Evolutionary conservation across 2,113 vertebrate genomes (phyloP).

Genomic region (Pontoporia blainvillei): DNA sequence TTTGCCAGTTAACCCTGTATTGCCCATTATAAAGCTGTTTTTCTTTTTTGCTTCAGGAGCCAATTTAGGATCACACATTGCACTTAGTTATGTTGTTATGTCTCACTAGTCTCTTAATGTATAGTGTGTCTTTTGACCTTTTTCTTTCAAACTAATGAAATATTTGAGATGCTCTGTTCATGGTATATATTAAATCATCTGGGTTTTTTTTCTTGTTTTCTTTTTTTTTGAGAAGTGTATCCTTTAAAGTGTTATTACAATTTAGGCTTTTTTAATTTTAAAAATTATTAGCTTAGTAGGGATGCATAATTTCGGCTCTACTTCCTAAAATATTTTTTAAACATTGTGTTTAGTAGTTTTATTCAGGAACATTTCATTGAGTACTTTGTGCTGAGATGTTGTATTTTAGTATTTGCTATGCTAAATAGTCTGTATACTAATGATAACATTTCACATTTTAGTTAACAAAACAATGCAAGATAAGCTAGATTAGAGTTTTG

Average conservation of each 20-base stretch:
- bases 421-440: neutral
- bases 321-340: neutral
- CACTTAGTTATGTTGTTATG: neutral
- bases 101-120: neutral
- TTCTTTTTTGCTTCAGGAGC: neutral
- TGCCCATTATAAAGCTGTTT: neutral
- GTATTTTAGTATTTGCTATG: neutral
- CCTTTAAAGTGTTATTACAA: neutral
- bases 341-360: neutral
- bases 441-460: neutral
- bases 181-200: neutral
- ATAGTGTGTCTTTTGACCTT: neutral
- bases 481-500: neutral
- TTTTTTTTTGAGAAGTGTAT: neutral
- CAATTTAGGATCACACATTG: neutral
- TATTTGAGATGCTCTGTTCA: neutral
- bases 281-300: neutral
- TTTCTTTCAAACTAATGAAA: neutral
- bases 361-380: slow-evolving; percentile 1
- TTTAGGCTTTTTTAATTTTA: neutral
- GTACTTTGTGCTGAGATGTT: neutral
- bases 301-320: neutral
- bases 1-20: neutral
- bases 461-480: neutral
- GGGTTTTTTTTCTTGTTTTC: neutral